Percentiles rank a stretch among this genome's conserved stretches.
These are phyloP conservation scores for Cremastobaeus sp. DNA, from an alignment of 2,888 invertebrate species.

Conservation along the genomic window DNA sequence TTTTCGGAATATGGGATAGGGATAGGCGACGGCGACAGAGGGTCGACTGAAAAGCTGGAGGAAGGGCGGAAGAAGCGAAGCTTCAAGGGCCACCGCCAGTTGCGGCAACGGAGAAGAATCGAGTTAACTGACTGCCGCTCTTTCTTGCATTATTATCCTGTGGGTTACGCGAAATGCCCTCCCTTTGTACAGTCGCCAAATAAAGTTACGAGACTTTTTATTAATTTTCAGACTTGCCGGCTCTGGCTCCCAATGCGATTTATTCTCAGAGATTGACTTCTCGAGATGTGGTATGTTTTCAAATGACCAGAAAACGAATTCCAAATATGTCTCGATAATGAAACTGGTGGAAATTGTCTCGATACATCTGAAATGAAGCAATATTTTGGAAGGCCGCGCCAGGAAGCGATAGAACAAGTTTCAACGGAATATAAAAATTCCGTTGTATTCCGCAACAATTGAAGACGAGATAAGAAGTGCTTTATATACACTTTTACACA, in stretches of 20 bases:
- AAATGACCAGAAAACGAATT: no score
- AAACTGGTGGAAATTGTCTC: no score
- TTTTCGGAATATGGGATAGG: slow-evolving; percentile 53
- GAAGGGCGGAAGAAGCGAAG: slow-evolving; percentile 47
- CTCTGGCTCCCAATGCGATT: slow-evolving; percentile 15
- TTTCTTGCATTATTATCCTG: slow-evolving; percentile 72
- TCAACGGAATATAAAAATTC: slow-evolving; percentile 15
- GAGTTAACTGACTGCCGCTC: slow-evolving; percentile 69
- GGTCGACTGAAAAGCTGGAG: slow-evolving; percentile 34
- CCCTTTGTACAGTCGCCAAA: slow-evolving; percentile 61
- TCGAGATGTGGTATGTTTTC: no score
- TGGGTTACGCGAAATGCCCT: slow-evolving; percentile 67
- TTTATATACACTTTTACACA: slow-evolving; percentile 27
- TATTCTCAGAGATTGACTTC: no score
- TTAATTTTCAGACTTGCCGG: slow-evolving; percentile 39
- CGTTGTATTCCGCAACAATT: slow-evolving; percentile 36
- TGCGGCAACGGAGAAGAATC: slow-evolving; percentile 65
- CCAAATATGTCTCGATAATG: no score
- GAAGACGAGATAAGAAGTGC: slow-evolving; percentile 44
- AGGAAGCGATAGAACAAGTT: slow-evolving; percentile 9
- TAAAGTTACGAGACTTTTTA: slow-evolving; percentile 56
- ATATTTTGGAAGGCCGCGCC: background rate
- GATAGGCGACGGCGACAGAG: slow-evolving; percentile 55
- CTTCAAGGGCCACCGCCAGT: slow-evolving; percentile 49
- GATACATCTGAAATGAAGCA: no score